Evolutionary conservation across 2,797 vertebrate species (phyloP).

Genomic region (Hephaestus fuliginosus): DNA sequence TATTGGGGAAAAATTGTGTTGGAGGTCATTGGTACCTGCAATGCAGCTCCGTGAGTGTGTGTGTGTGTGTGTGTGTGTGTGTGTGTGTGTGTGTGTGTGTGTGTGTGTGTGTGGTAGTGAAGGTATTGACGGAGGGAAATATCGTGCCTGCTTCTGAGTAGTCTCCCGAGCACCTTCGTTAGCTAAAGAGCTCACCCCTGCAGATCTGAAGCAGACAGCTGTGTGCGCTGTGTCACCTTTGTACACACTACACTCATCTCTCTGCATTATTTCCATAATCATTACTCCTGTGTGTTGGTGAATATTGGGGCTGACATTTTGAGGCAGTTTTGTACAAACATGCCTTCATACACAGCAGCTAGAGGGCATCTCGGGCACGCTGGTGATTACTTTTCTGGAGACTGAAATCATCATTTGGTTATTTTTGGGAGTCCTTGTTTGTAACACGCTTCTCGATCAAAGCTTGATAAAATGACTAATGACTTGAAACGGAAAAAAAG

Average conservation of each 20-base stretch:
- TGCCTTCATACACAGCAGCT: slow-evolving; percentile 24
- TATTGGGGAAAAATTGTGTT: slow-evolving; percentile 46
- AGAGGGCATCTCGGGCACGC: slow-evolving; percentile 27
- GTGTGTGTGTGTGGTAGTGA: slow-evolving; percentile 2
- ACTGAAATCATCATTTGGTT: slow-evolving; percentile 50
- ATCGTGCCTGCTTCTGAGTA: not conserved
- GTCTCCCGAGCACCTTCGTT: slow-evolving; percentile 13
- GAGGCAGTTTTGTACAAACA: slow-evolving; percentile 40
- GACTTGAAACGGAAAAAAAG: not conserved
- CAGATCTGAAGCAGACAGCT: slow-evolving; percentile 15
- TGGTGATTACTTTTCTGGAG: slow-evolving; percentile 37
- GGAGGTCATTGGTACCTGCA: slow-evolving; percentile 75
- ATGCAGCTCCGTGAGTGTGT: slow-evolving; percentile 59
- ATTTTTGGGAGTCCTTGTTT: slow-evolving; percentile 41
- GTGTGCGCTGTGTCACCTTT: slow-evolving; percentile 16
- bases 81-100: slow-evolving; percentile 23
- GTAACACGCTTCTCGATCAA: slow-evolving; percentile 2
- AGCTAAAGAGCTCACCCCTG: slow-evolving; percentile 3
- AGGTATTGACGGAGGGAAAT: slow-evolving; percentile 32
- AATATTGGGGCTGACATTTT: slow-evolving; percentile 53
- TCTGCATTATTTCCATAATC: slow-evolving; percentile 47
- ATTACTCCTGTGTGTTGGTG: slow-evolving; percentile 47
- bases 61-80: slow-evolving; percentile 17
- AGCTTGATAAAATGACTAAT: slow-evolving; percentile 5
- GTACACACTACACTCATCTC: slow-evolving; percentile 5